Percentiles rank a stretch among this genome's conserved stretches.
These are phyloP conservation scores for Gymnopithys bicolor DNA, from an alignment of 2,797 vertebrate species.

Conservation along the genomic window DNA sequence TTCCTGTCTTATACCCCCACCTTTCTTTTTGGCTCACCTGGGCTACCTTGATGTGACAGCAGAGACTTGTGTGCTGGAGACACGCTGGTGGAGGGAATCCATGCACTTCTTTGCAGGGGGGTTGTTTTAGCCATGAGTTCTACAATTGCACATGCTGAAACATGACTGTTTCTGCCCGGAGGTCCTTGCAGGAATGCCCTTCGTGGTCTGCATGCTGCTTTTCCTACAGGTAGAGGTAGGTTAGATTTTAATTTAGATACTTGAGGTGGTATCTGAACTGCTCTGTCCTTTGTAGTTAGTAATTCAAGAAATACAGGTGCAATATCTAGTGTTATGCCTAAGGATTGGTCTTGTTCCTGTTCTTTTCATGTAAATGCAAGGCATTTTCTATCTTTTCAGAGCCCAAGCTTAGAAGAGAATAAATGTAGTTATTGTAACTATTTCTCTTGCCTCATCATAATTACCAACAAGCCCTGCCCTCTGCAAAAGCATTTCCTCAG, in stretches of 20 bases:
- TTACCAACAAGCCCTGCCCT: background rate
- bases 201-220: rapidly evolving
- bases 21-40: background rate
- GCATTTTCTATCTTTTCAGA: background rate
- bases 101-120: background rate
- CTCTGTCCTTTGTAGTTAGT: background rate
- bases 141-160: background rate
- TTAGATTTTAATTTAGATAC: slow-evolving; percentile 31
- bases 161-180: background rate
- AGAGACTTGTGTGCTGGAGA: background rate
- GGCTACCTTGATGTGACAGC: background rate
- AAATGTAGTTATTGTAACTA: background rate
- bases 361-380: background rate
- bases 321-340: background rate
- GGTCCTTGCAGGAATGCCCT: background rate
- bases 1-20: rapidly evolving
- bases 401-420: background rate
- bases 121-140: rapidly evolving
- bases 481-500: slow-evolving; percentile 22
- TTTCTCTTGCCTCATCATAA: background rate
- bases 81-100: rapidly evolving
- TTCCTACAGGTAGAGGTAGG: background rate
- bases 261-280: background rate
- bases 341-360: background rate
- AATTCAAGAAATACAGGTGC: background rate